Evolutionary conservation across 1,140 invertebrate species (phyloP).

Genomic region (Rhynchophorus ferrugineus): DNA sequence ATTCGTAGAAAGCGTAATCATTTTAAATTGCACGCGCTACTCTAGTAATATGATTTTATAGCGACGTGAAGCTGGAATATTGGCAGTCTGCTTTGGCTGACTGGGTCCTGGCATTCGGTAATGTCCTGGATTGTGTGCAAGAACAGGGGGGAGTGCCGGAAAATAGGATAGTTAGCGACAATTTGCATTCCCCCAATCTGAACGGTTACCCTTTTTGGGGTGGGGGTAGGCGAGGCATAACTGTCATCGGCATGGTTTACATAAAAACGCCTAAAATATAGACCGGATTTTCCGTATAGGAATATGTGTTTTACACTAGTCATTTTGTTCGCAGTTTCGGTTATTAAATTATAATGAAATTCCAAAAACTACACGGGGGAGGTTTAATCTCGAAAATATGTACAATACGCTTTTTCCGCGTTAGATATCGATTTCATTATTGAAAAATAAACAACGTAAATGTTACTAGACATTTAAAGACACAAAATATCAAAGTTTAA

Average conservation of each 20-base stretch:
- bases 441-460: too few relatives aligned
- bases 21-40: conserved; percentile 30
- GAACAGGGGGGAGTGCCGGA: conserved; percentile 23
- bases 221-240: conserved; percentile 31
- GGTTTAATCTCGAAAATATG: too few relatives aligned
- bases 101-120: conserved; percentile 29
- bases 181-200: conserved; percentile 40
- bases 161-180: conserved; percentile 41
- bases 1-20: conserved; percentile 29
- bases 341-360: conserved; percentile 22
- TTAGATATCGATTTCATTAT: too few relatives aligned
- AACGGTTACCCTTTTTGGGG: conserved; percentile 37
- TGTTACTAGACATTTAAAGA: too few relatives aligned
- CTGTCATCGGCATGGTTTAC: conserved; percentile 39
- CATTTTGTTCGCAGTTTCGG: neutral
- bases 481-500: too few relatives aligned
- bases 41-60: conserved; percentile 30
- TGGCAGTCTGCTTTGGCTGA: conserved; percentile 16
- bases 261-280: conserved; percentile 40
- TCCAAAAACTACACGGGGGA: too few relatives aligned
- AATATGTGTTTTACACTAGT: conserved; percentile 13
- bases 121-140: conserved; percentile 35
- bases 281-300: conserved; percentile 29
- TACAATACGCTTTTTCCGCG: too few relatives aligned
- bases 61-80: conserved; percentile 16